Evolutionary conservation across 2,113 vertebrate species (phyloP).

Genomic region (Chlamydotis undulata): DNA sequence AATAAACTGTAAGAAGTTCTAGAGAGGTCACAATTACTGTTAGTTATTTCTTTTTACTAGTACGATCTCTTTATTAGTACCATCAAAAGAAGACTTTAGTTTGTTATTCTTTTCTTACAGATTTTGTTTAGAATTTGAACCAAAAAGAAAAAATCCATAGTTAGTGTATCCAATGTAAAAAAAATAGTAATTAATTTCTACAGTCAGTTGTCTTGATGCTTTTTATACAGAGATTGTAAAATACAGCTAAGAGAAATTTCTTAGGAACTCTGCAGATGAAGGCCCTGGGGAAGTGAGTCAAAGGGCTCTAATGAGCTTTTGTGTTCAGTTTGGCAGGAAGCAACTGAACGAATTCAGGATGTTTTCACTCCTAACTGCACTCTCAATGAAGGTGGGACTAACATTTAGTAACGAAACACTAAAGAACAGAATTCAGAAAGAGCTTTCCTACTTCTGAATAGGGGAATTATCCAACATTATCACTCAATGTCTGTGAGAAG

Average conservation of each 20-base stretch:
- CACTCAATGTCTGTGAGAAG: background rate
- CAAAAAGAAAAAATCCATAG: background rate
- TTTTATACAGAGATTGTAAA: background rate
- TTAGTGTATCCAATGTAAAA: background rate
- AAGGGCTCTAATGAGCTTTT: background rate
- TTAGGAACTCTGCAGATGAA: background rate
- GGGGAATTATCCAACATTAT: background rate
- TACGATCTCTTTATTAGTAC: background rate
- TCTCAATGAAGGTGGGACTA: background rate
- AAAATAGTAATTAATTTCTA: accelerated
- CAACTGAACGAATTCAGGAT: background rate
- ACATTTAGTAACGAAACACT: background rate
- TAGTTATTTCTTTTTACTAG: background rate
- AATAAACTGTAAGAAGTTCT: background rate
- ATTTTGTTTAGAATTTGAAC: background rate
- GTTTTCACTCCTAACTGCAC: background rate
- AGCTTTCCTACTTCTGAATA: background rate
- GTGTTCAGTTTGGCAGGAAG: background rate
- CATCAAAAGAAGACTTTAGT: background rate
- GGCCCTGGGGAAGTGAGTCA: background rate
- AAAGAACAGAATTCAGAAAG: background rate
- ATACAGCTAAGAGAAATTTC: background rate
- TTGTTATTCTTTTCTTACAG: background rate
- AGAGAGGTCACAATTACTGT: background rate
- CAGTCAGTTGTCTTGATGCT: background rate